phyloP scores from a whole-genome alignment of 2,797 vertebrate genomes.

The Myoxocephalus aenaeus region DNA sequence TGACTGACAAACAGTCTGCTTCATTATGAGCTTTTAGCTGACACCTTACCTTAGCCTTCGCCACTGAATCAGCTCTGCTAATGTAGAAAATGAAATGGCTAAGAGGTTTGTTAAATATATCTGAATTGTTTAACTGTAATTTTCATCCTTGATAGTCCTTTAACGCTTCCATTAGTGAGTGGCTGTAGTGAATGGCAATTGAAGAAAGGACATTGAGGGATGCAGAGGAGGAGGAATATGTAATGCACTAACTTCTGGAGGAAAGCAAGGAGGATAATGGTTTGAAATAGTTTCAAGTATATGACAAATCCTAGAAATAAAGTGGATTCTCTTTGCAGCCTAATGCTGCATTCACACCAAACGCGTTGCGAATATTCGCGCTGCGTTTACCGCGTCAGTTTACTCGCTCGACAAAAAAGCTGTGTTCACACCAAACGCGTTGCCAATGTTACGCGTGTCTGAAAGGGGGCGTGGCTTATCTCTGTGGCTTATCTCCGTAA shows the following conservation, averaged over 20 bases:
- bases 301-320: slow-evolving; percentile 19
- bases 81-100: slow-evolving; percentile 64
- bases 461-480: too few relatives aligned
- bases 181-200: slow-evolving; percentile 51
- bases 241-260: slow-evolving; percentile 37
- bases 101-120: slow-evolving; percentile 71
- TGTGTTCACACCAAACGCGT: too few relatives aligned
- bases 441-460: too few relatives aligned
- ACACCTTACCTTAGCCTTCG: slow-evolving; percentile 63
- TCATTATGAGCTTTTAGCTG: slow-evolving; percentile 76
- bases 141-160: slow-evolving; percentile 59
- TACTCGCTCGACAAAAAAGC: too few relatives aligned
- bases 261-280: slow-evolving; percentile 13
- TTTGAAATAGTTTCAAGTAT: slow-evolving; percentile 26
- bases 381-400: too few relatives aligned
- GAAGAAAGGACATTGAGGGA: slow-evolving; percentile 42
- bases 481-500: too few relatives aligned
- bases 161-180: slow-evolving; percentile 66
- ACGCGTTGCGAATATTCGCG: too few relatives aligned
- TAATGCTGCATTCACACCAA: background rate
- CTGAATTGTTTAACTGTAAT: slow-evolving; percentile 66
- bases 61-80: slow-evolving; percentile 64
- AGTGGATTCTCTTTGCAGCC: slow-evolving; percentile 5
- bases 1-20: slow-evolving; percentile 64
- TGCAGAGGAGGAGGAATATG: slow-evolving; percentile 33